These are phyloP conservation scores for Anabacerthia variegaticeps DNA, from an alignment of 2,797 vertebrate species.

Conservation along the genomic window DNA sequence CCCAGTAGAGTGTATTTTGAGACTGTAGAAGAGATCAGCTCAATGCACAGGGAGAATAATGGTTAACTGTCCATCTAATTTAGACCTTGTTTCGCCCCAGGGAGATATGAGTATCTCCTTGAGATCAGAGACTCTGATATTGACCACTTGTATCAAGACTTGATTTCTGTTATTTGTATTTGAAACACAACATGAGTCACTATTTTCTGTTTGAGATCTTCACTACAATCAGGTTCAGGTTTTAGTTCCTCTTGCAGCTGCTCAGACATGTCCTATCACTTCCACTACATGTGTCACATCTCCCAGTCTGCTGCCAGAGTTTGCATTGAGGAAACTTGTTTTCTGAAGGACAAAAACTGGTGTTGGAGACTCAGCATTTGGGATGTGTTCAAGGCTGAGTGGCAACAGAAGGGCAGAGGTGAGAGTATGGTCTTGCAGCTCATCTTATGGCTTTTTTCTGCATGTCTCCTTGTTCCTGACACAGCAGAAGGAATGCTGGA, in stretches of 20 bases:
- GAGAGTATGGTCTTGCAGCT: background rate
- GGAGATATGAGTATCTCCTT: background rate
- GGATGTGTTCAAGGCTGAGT: background rate
- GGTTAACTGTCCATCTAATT: background rate
- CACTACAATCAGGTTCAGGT: background rate
- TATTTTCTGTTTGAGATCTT: background rate
- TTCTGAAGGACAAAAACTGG: rapidly evolving
- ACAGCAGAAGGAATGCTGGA: background rate
- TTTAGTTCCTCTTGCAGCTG: conserved; percentile 19
- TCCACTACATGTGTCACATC: background rate
- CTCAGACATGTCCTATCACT: background rate
- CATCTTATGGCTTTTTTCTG: background rate
- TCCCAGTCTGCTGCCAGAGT: background rate
- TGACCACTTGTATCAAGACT: background rate
- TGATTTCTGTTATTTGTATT: background rate
- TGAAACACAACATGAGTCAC: background rate
- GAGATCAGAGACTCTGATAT: background rate
- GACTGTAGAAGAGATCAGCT: background rate
- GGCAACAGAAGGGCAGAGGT: background rate
- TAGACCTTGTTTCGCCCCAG: background rate
- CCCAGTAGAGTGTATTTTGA: background rate
- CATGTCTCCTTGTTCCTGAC: background rate
- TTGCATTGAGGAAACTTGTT: background rate
- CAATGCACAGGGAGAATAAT: background rate
- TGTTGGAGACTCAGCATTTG: background rate